Base-by-base conservation (phyloP, 1,140 invertebrate species). In the Melanaphis sacchari region DNA sequence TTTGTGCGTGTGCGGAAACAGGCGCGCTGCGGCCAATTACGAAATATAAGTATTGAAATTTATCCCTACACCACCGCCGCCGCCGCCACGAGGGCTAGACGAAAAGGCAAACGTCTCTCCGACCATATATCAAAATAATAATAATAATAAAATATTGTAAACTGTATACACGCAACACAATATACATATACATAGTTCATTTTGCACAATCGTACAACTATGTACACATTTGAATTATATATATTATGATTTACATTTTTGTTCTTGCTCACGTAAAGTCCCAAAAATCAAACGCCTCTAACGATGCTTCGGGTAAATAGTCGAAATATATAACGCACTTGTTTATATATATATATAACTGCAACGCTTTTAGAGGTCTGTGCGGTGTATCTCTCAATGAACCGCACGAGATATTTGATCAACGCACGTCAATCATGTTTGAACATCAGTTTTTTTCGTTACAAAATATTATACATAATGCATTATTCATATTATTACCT, bases 41-140 rank as follows among this genome's bases (percentile, higher is more conserved):
- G 87, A 90, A 59, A 90, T 59, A 90, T 90, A 90, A 90, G 54
- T 88, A 88, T 88, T 88, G n/a, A 88, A 88, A 90, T 90, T 52
- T 54, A 90, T 90, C 40, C 36, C 85, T n/a, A 11, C 85, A n/a
- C n/a, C n/a, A n/a, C n/a, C n/a, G 84, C 43, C 84, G 43, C 15
- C 41, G 41, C 43, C 85, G 85, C 31, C 24, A 2, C 31, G 9
- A 24, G 36, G 76, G 36, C 76, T 81, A 36, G 76, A 15, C 59
- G 59, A 76, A 76, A 76, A 76, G 59, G 59, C 59, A 15, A 76
- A 76, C 31, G 59, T n/a, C 31, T 76, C 59, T 76, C 31, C 15
- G 59, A n/a, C 59, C 59, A n/a, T 76, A 76, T n/a, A 76, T 76
- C 59, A 76, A 76, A 76, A 76, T 76, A 36, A 76, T 59, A 59